Conservation (phyloP, 1,140 invertebrate genomes). For the Brachionus asplanchnoidis region DNA sequence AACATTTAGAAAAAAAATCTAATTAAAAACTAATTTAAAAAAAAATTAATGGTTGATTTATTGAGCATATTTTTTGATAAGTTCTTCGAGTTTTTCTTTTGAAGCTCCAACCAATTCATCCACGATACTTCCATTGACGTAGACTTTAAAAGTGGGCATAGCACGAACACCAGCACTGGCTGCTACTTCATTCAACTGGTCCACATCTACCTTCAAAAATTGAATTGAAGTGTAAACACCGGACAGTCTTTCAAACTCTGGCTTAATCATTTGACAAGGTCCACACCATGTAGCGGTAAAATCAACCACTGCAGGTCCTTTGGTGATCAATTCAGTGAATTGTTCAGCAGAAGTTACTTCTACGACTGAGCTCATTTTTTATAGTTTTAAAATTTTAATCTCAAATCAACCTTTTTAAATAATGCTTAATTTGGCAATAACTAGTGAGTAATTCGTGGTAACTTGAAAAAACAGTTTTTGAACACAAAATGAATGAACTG, state of each 20-base stretch:
- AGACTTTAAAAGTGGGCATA: constrained; percentile 39
- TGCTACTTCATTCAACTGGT: constrained; percentile 29
- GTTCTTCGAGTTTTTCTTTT: constrained; percentile 16
- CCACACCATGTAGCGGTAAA: constrained; percentile 31
- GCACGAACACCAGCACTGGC: constrained; percentile 1
- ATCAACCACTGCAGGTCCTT: neutral
- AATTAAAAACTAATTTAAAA: neutral
- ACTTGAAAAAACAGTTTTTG: neutral
- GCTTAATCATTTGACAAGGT: constrained; percentile 32
- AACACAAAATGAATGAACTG: neutral
- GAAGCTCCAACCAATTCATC: constrained; percentile 31
- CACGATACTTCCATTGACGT: neutral
- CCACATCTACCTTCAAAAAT: constrained; percentile 41
- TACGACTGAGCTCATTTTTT: neutral
- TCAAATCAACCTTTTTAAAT: neutral
- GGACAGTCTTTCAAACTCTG: constrained; percentile 17
- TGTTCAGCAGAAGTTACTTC: constrained; percentile 1
- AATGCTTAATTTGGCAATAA: neutral
- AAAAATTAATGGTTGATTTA: neutral
- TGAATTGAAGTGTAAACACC: neutral
- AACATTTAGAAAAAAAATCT: neutral
- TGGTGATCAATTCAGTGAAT: neutral
- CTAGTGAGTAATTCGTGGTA: neutral
- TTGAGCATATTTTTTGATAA: constrained; percentile 16
- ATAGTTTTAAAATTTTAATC: neutral